Evolutionary conservation across 2,888 invertebrate genomes (phyloP), one percentile per base, ranked within the genome.

Genomic region (Silvanus unidentatus): DNA sequence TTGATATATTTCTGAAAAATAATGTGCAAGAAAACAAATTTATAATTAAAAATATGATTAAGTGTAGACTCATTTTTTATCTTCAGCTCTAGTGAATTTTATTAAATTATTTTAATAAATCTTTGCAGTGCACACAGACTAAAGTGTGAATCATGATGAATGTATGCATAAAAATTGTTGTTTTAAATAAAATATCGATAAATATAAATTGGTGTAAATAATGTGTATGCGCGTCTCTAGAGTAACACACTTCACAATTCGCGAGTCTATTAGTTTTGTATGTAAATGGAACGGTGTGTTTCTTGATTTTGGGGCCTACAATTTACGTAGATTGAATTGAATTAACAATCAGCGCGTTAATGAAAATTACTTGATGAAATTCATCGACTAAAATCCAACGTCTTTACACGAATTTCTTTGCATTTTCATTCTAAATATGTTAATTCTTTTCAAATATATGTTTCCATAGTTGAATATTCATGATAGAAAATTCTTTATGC

Each of bases 191-290:
- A 52, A 46, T 49, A 52, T 52, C 49, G 47, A 52, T 52, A 46
- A 47, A 52, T 52, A 47, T 47, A 52, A 52, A 47, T 49, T 47
- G n/a, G 45, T 29, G 47, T 40, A 52, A 49, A 52, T n/a, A n/a
- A n/a, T n/a, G n/a, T n/a, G n/a, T 52, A 40, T 52, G 49, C 49
- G 45, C 52, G 45, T 39, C 47, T 40, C 45, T 16, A 14, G 47
- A 51, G 51, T 47, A 47, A 43, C 47, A 44, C 44, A 53, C 50
- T 53, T 49, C 45, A 48, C 50, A 47, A 55, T 55, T 53, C 55
- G 53, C 51, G 52, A 52, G 50, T 55, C 55, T 55, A 55, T 55
- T 53, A 55, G 55, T 53, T 55, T 55, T 55, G 53, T 53, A 55
- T 55, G 55, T 50, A 55, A 55, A 55, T 55, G 53, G 48, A 48